Percentiles rank a stretch among this genome's conserved stretches.
Evolutionary conservation across 37 sponge, comb jelly and placozoan species (phyloP).

Genomic region (Axinella damicornis): DNA sequence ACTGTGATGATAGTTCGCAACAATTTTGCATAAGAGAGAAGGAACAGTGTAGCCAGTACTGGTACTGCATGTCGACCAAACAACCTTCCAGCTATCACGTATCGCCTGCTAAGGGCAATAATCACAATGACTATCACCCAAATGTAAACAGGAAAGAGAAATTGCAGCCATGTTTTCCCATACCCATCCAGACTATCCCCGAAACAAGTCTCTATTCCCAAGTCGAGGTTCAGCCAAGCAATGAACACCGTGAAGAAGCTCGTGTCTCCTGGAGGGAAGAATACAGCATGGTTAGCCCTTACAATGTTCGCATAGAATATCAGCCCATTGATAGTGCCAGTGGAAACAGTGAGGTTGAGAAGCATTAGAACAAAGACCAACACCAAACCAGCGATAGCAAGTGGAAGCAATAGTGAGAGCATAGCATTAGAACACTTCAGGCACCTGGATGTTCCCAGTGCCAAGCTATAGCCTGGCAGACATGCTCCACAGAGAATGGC

Average conservation of each 20-base stretch:
- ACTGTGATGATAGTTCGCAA: constrained; percentile 1
- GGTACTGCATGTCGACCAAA: constrained; percentile 7
- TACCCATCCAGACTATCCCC: background rate
- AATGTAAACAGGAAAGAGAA: background rate
- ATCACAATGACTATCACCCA: background rate
- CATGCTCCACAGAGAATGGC: constrained; percentile 61
- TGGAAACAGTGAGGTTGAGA: constrained; percentile 52
- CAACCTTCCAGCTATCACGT: background rate
- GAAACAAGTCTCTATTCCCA: background rate
- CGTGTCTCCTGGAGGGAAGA: constrained; percentile 10
- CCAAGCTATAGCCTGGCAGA: constrained; percentile 19
- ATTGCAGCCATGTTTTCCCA: background rate
- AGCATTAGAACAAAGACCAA: constrained; percentile 30
- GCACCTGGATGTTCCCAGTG: constrained; percentile 37
- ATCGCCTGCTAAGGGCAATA: background rate
- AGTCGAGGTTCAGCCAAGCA: background rate
- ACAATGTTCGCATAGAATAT: constrained; percentile 54
- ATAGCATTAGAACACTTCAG: background rate
- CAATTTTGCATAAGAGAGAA: background rate
- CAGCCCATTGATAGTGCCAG: constrained; percentile 54
- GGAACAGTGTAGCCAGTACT: constrained; percentile 4
- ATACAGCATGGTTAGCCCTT: background rate
- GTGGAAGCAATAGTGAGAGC: background rate
- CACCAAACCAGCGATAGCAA: constrained; percentile 35
- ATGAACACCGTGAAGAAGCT: background rate